Conservation (phyloP, 2,797 vertebrate genomes). For the Halcyon badia region DNA sequence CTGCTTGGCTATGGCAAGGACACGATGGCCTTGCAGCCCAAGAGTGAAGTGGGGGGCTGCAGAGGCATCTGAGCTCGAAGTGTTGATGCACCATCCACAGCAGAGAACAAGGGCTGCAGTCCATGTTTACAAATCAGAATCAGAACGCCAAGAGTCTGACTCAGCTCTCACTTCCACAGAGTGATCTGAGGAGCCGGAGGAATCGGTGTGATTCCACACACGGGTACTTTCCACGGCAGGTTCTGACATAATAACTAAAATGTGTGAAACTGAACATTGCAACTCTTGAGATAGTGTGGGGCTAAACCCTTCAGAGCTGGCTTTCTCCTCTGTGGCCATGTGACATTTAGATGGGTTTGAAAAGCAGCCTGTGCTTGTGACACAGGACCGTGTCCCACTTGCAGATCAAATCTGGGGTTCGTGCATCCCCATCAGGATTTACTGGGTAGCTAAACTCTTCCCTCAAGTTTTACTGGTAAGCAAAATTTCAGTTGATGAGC, state of each 20-base stretch:
- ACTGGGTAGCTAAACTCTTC: neutral
- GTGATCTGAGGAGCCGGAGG: neutral
- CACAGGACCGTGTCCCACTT: neutral
- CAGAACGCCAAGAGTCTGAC: neutral
- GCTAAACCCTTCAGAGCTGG: neutral
- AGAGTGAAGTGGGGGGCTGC: accelerated
- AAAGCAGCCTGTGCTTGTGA: neutral
- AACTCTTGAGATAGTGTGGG: neutral
- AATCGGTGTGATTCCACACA: neutral
- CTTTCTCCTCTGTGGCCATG: neutral
- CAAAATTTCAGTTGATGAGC: neutral
- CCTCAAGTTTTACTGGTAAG: neutral
- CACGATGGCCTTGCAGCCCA: neutral
- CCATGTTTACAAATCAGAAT: neutral
- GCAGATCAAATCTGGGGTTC: neutral
- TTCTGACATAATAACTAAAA: neutral
- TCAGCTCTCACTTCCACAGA: neutral
- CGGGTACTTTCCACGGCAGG: neutral
- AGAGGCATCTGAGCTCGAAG: accelerated
- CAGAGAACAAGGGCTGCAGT: neutral
- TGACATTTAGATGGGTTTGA: neutral
- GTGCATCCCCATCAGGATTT: neutral
- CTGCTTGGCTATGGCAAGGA: neutral
- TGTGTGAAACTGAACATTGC: neutral
- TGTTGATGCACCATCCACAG: accelerated